These are phyloP conservation scores for Valencia hispanica DNA, from an alignment of 2,797 vertebrate species.

Conservation along the genomic window DNA sequence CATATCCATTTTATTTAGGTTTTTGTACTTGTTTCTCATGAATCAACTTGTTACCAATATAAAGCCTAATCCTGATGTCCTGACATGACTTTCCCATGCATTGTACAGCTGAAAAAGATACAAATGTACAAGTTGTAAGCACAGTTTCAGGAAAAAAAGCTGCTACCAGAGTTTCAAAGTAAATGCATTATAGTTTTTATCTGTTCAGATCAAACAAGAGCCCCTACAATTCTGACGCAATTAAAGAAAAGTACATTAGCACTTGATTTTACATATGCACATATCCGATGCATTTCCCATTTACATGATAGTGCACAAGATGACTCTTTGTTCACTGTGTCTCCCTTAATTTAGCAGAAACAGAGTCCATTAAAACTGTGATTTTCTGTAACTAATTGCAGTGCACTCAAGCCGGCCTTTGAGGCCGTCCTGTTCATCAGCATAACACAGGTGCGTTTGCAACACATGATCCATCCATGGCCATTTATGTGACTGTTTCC, in stretches of 20 bases:
- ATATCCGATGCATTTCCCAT: slow-evolving; percentile 48
- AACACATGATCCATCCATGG: slow-evolving; percentile 21
- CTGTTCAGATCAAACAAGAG: slow-evolving; percentile 15
- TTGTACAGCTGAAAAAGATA: neutral
- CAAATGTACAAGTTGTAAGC: neutral
- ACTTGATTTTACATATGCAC: slow-evolving; percentile 23
- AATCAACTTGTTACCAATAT: neutral
- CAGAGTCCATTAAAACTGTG: slow-evolving; percentile 51
- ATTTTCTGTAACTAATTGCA: slow-evolving; percentile 65
- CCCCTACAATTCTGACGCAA: neutral
- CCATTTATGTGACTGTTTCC: slow-evolving; percentile 39
- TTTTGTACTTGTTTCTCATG: neutral
- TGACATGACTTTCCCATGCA: neutral
- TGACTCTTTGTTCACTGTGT: slow-evolving; percentile 32
- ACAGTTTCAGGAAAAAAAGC: neutral
- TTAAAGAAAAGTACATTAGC: slow-evolving; percentile 32
- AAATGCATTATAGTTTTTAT: neutral
- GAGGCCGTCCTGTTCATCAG: slow-evolving; percentile 60
- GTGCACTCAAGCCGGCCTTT: slow-evolving; percentile 64
- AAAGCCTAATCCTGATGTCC: too few species aligned
- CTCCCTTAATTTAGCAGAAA: slow-evolving; percentile 38
- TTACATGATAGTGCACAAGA: slow-evolving; percentile 30
- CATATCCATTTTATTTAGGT: neutral
- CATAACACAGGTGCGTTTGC: slow-evolving; percentile 59
- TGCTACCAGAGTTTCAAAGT: neutral